Evolutionary conservation across 2,113 vertebrate genomes (phyloP).

Genomic region (Heloderma charlesbogerti): DNA sequence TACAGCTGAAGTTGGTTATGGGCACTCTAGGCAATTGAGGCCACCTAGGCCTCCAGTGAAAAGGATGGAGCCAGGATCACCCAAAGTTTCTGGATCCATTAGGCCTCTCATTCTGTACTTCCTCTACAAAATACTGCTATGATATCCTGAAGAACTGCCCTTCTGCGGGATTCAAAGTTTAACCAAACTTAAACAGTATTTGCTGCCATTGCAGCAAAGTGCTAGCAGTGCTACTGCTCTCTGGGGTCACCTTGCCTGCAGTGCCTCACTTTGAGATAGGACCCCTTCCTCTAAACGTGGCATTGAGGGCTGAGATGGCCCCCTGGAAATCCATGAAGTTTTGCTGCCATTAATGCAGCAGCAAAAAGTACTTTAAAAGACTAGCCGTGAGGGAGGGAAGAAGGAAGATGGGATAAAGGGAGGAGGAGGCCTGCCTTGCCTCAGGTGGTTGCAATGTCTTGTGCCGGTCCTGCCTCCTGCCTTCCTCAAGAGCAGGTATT

Average conservation of each 20-base stretch:
- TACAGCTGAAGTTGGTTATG: too few relatives aligned
- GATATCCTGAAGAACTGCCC: background rate
- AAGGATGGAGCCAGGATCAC: too few relatives aligned
- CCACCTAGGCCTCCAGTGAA: too few relatives aligned
- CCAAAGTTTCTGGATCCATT: background rate
- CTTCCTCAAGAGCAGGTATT: background rate
- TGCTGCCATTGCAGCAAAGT: too few relatives aligned
- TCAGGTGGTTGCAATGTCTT: background rate
- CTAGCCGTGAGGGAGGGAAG: too few relatives aligned
- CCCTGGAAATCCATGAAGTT: background rate
- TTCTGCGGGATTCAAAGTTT: background rate
- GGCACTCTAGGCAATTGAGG: too few relatives aligned
- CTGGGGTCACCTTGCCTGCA: background rate
- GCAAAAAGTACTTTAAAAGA: too few relatives aligned
- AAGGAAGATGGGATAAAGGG: background rate
- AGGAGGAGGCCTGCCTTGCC: background rate
- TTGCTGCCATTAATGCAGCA: too few relatives aligned
- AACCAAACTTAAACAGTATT: background rate
- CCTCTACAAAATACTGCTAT: rapidly evolving
- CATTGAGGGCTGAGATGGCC: background rate
- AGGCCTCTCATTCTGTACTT: background rate
- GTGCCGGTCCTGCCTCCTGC: background rate
- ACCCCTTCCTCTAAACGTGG: background rate
- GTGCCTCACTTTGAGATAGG: background rate
- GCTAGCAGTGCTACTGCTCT: background rate